Base-by-base conservation (phyloP, 1,140 invertebrate species). In the Macrobrachium rosenbergii region DNA sequence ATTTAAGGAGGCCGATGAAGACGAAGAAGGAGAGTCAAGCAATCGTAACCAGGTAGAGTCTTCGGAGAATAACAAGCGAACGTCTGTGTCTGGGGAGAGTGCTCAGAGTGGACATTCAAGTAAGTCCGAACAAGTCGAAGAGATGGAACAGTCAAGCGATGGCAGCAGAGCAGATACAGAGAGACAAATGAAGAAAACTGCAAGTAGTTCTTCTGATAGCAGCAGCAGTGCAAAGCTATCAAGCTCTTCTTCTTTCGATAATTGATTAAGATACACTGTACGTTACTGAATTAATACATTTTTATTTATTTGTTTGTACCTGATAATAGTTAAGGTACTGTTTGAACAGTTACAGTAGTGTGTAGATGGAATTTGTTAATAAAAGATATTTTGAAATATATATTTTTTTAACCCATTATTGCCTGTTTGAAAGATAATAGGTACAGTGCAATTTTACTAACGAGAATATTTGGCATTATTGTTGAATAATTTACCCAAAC, bases 101-200 rank as follows among this genome's bases (percentile, higher is more conserved):
- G 64, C n/a, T 8, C 64, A 69, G 17, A 69, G 64, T n/a, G 82
- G 82, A 7, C 72, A 77, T n/a, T 83, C 82, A 17, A 83, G 82
- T n/a, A 80, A 87, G 69, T 79, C 77, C 23, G 84, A 80, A 37
- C 84, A 59, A 8, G 21, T 79, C 14, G 84, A 81, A n/a, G 84
- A 87, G 43, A 87, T 87, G 84, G 84, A 87, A 75, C 84, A 87
- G 69, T 87, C 84, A 17, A 87, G 84, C 23, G 84, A 87, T 72
- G 84, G 84, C 7, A 81, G 77, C 23, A 43, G 84, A 21, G 63
- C 84, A 62, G 84, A 87, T 52, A 73, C 78, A 3, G 84, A 87
- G 63, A 59, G 76, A 45, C 64, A 78, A 12, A 87, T 81, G 77
- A 87, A 87, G 59, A 87, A 87, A 45, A 87, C 78, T 10, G 84